phyloP scores from a whole-genome alignment of 2,888 invertebrate genomes.

The Gymnocheta viridis region DNA sequence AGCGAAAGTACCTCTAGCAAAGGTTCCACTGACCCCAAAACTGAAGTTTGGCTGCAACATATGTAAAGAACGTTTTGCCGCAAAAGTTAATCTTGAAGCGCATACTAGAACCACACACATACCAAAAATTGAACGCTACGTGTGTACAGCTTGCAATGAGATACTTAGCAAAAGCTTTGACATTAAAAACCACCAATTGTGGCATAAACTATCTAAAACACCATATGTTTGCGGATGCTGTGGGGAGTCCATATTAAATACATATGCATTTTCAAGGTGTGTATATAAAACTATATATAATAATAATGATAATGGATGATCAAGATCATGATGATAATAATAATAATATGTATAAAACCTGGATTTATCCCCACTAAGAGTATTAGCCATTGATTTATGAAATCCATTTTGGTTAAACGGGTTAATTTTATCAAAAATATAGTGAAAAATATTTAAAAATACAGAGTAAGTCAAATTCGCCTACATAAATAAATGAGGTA shows the following conservation, averaged over 20 bases:
- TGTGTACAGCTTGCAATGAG: constrained; percentile 83
- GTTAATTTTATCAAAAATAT: too few species aligned
- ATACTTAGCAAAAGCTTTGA: constrained; percentile 81
- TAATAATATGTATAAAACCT: too few species aligned
- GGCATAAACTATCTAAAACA: constrained; percentile 80
- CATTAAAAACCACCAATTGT: constrained; percentile 82
- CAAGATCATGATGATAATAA: too few species aligned
- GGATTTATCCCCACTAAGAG: too few species aligned
- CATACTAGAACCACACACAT: constrained; percentile 76
- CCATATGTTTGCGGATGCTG: constrained; percentile 83
- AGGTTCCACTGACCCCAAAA: constrained; percentile 45
- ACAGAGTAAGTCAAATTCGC: too few species aligned
- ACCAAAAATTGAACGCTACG: constrained; percentile 77
- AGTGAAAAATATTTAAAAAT: too few species aligned
- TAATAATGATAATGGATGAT: too few species aligned
- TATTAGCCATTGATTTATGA: too few species aligned
- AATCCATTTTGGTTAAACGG: too few species aligned
- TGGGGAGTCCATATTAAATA: constrained; percentile 74
- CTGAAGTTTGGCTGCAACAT: constrained; percentile 75
- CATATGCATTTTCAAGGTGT: constrained; percentile 76
- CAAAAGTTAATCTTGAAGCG: constrained; percentile 75
- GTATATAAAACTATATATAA: constrained; percentile 1
- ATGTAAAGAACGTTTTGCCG: constrained; percentile 76
- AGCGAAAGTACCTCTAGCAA: neutral
- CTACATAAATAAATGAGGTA: too few species aligned